Conservation (phyloP, 1,140 invertebrate species). For the Pseudoatta argentina region DNA sequence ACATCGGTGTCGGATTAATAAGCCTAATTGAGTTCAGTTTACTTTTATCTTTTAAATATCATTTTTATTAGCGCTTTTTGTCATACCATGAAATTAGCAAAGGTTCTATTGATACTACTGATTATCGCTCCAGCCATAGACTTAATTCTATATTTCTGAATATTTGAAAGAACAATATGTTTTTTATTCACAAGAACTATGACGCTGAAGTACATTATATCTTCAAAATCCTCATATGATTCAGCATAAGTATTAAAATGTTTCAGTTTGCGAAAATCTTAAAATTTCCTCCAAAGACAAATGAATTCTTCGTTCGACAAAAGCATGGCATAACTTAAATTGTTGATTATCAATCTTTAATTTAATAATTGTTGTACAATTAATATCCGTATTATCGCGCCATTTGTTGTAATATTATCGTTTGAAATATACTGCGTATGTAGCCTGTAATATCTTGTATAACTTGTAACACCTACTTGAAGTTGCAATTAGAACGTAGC, state of each 20-base stretch:
- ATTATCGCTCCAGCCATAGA: neutral
- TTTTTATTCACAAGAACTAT: neutral
- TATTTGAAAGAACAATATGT: neutral
- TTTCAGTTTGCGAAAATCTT: neutral
- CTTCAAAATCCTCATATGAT: neutral
- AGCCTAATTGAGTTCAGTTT: neutral
- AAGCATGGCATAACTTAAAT: neutral
- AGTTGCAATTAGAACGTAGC: neutral
- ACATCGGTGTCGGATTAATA: neutral
- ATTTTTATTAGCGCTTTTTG: conserved; percentile 9
- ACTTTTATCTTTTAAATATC: neutral
- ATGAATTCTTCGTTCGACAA: neutral
- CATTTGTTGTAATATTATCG: neutral
- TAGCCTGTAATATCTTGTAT: neutral
- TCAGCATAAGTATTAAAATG: neutral
- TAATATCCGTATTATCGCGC: neutral
- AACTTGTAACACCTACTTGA: neutral
- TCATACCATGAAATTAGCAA: neutral
- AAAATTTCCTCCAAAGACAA: neutral
- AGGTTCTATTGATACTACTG: neutral
- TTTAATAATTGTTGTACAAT: neutral
- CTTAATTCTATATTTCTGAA: neutral
- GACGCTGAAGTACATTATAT: neutral
- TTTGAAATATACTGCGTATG: neutral
- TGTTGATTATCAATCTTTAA: neutral